Percentiles rank a stretch among this genome's conserved stretches.
Conservation (phyloP, 2,888 invertebrate genomes). For the Catocala fraxini region DNA sequence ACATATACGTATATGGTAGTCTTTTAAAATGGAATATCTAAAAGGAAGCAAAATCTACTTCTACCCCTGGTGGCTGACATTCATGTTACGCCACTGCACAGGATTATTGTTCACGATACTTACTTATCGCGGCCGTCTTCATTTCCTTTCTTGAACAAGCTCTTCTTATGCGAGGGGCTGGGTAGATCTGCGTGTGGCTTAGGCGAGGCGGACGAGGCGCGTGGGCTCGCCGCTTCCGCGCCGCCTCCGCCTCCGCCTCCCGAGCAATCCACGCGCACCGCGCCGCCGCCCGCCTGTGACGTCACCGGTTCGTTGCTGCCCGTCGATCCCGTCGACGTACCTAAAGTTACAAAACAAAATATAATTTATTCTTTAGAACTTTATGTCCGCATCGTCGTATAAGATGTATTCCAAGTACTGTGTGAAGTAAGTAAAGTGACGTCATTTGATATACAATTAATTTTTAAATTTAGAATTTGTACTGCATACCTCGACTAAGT, state of each 20-base stretch:
- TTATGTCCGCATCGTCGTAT: no score
- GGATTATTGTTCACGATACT: constrained; percentile 48
- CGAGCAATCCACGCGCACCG: constrained; percentile 8
- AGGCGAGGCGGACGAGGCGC: constrained; percentile 31
- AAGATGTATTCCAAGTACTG: no score
- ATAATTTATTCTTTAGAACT: no score
- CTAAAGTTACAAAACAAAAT: constrained; percentile 45
- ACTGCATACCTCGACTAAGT: constrained; percentile 91
- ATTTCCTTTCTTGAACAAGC: constrained; percentile 94
- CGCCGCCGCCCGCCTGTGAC: constrained; percentile 17
- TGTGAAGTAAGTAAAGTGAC: no score
- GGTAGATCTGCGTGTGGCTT: constrained; percentile 73
- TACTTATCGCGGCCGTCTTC: constrained; percentile 98
- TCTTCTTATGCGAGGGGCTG: constrained; percentile 91
- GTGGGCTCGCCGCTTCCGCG: constrained; percentile 31
- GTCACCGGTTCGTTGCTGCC: constrained; percentile 64
- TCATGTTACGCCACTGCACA: no score
- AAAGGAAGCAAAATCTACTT: no score
- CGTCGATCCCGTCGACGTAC: constrained; percentile 76
- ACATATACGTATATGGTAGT: no score
- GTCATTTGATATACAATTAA: no score
- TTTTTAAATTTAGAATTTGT: no score
- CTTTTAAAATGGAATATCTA: no score
- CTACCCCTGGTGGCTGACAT: no score
- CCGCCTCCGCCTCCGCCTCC: no score